Evolutionary conservation across 1,140 invertebrate species (phyloP).

Genomic region (Goniozus legneri): DNA sequence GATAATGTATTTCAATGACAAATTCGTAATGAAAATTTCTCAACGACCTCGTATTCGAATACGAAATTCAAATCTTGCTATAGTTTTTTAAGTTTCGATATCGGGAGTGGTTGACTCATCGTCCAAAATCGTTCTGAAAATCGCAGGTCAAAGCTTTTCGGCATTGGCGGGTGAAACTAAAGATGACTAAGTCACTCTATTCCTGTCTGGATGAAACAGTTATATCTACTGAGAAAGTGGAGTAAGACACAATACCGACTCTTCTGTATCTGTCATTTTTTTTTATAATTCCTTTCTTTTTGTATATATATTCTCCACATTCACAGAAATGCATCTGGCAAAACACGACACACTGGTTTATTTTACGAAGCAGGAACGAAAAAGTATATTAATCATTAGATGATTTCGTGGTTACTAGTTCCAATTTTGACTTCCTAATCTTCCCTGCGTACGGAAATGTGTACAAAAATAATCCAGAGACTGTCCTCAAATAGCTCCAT

Average conservation of each 20-base stretch:
- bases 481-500: too few species aligned
- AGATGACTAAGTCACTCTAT: constrained; percentile 30
- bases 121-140: constrained; percentile 22
- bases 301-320: neutral
- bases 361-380: neutral
- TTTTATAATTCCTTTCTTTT: neutral
- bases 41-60: too few species aligned
- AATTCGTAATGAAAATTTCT: neutral
- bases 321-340: neutral
- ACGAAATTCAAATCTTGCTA: neutral
- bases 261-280: neutral
- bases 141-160: constrained; percentile 19
- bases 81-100: neutral
- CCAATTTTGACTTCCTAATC: too few species aligned
- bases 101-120: constrained; percentile 17
- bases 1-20: neutral
- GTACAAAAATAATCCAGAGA: too few species aligned
- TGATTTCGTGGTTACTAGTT: too few species aligned
- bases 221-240: constrained; percentile 28
- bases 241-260: constrained; percentile 10
- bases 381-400: too few species aligned
- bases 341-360: neutral
- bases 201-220: constrained; percentile 19
- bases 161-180: constrained; percentile 14
- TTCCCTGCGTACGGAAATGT: too few species aligned